Conservation (phyloP, 2,797 vertebrate species). For the Anguilla marmorata region DNA sequence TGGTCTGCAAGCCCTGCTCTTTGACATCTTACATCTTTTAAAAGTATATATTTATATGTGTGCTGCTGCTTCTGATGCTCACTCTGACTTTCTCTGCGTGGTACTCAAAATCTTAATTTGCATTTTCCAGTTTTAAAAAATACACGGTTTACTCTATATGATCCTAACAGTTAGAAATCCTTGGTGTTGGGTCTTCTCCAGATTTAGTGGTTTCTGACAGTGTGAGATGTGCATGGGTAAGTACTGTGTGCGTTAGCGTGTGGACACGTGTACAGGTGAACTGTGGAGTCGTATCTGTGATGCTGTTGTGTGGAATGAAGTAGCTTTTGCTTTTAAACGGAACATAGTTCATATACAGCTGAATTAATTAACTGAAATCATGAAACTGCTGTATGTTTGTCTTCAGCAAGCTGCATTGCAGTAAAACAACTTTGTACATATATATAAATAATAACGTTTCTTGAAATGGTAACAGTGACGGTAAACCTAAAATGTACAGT, state of each 20-base stretch:
- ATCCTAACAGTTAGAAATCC: slow-evolving; percentile 14
- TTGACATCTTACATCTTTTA: slow-evolving; percentile 60
- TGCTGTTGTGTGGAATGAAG: slow-evolving; percentile 39
- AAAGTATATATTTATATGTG: slow-evolving; percentile 56
- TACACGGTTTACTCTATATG: slow-evolving; percentile 16
- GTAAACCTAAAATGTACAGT: slow-evolving; percentile 11
- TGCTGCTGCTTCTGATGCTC: slow-evolving; percentile 60
- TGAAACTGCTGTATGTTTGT: slow-evolving; percentile 50
- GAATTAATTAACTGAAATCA: slow-evolving; percentile 14
- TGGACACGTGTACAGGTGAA: slow-evolving; percentile 33
- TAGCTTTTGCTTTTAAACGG: slow-evolving; percentile 4
- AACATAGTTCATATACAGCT: background rate
- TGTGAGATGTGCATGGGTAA: slow-evolving; percentile 57
- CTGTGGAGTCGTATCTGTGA: slow-evolving; percentile 52
- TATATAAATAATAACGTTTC: slow-evolving; percentile 4
- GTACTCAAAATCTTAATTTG: slow-evolving; percentile 64
- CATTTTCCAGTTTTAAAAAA: slow-evolving; percentile 9
- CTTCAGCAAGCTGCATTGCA: slow-evolving; percentile 50
- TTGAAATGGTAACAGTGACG: background rate
- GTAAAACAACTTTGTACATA: background rate
- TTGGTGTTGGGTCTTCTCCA: slow-evolving; percentile 40
- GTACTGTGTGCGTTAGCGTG: slow-evolving; percentile 30
- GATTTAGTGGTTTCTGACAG: slow-evolving; percentile 38
- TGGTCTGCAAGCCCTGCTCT: slow-evolving; percentile 69
- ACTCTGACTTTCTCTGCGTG: slow-evolving; percentile 58